Evolutionary conservation across 2,113 vertebrate species (phyloP), one percentile per base, ranked within the genome.

Genomic region (Mohoua ochrocephala): DNA sequence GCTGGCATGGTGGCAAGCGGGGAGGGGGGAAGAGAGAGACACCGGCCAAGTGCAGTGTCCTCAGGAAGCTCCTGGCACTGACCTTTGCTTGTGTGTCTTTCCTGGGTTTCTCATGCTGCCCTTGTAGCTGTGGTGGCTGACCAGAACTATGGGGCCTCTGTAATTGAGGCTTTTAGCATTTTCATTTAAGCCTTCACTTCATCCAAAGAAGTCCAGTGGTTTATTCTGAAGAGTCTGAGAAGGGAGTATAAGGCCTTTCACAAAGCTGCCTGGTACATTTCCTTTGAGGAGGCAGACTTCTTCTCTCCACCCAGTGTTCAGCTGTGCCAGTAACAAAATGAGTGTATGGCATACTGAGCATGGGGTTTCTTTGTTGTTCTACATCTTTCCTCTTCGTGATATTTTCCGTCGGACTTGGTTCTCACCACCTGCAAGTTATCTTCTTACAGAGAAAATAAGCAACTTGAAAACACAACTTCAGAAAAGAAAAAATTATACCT

Each of bases 281-380:
- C 85, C 75, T 96, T 88, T 70, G 93, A 89, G 85, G 92, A 91
- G 88, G 76, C 92, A 91, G 91, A 78, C 60, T 64, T 28, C 91
- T 96, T 78, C 87, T 89, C 68, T 94, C 95, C 91, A 84, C 94
- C 83, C 88, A 57, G 86, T 9, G 53, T 68, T 96, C 76, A 52
- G 92, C 92, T 69, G 73, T 93, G 83, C 96, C 94, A 94, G 69
- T 89, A 87, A 71, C 68, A 92, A 84, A 89, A 87, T 1, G 83
- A 94, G 93, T n/a, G 76, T n/a, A 28, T 96, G 86, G 86, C 92
- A 89, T 95, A 92, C 93, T 64, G 95, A 96, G 61, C 92, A 84
- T 79, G 92, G 65, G 74, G 21, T 88, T 91, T 93, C 91, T 95
- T 93, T 89, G 64, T 93, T 96, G 56, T 83, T 91, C 80, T 82